phyloP scores from a whole-genome alignment of 2,888 invertebrate species.

The Platycheirus rosarum region DNA sequence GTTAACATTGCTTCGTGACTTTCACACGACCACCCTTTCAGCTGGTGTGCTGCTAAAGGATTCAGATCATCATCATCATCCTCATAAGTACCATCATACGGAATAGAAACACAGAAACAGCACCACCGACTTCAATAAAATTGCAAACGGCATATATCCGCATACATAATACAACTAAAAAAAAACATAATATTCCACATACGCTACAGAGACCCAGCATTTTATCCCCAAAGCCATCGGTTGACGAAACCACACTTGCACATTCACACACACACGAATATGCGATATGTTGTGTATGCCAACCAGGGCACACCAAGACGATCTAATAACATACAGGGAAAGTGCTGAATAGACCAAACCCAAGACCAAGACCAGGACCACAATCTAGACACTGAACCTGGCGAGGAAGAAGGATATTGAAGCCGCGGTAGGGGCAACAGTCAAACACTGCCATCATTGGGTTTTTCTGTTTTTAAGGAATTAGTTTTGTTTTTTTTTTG shows the following conservation, averaged over 20 bases:
- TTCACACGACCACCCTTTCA: conserved; percentile 44
- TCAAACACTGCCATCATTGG: conserved; percentile 39
- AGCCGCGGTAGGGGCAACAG: conserved; percentile 40
- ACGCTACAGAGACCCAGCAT: conserved; percentile 51
- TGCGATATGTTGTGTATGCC: conserved; percentile 51
- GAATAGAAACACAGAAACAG: conserved; percentile 27
- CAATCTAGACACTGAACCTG: conserved; percentile 1
- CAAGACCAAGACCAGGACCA: conserved; percentile 5
- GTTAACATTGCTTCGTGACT: conserved; percentile 41
- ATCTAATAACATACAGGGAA: conserved; percentile 50
- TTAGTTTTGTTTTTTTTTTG: conserved; percentile 12
- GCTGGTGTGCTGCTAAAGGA: conserved; percentile 38
- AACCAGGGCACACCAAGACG: conserved; percentile 42
- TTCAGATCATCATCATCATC: conserved; percentile 50
- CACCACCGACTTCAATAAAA: conserved; percentile 66
- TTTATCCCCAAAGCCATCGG: conserved; percentile 62
- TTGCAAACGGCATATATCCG: conserved; percentile 33
- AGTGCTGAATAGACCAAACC: conserved; percentile 29
- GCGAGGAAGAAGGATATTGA: conserved; percentile 4
- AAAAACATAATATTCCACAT: conserved; percentile 51
- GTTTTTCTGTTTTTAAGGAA: conserved; percentile 9
- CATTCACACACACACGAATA: conserved; percentile 19
- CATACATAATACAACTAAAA: conserved; percentile 12
- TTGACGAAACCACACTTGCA: conserved; percentile 2
- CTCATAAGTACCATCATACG: conserved; percentile 58